Conservation (phyloP, 2,888 invertebrate genomes). For the Crossocerus cetratus region DNA sequence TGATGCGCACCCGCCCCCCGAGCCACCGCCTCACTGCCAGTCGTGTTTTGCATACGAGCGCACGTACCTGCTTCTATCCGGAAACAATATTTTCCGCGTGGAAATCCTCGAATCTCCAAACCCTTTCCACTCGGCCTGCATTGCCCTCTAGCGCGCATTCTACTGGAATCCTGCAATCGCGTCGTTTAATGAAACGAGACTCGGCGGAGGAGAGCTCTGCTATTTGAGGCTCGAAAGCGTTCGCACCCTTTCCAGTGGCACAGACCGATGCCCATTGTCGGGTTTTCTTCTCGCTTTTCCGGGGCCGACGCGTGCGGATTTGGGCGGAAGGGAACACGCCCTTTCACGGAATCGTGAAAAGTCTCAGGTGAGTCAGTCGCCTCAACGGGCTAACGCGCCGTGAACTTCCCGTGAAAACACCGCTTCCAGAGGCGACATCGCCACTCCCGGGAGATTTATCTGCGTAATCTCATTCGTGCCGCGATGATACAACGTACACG, state of each 20-base stretch:
- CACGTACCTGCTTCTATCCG: background rate
- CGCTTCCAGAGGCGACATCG: too few species aligned
- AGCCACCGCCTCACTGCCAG: background rate
- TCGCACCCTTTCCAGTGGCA: background rate
- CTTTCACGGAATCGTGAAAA: conserved; percentile 4
- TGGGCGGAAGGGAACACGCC: conserved; percentile 1
- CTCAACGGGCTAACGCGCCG: background rate
- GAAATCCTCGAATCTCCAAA: background rate
- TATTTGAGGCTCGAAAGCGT: background rate
- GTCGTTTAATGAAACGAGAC: too few species aligned
- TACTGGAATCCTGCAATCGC: too few species aligned
- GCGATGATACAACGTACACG: too few species aligned
- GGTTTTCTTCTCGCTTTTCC: background rate
- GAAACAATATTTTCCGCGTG: background rate
- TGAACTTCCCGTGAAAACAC: background rate
- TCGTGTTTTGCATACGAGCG: background rate
- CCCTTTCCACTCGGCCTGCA: background rate
- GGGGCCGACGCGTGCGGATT: conserved; percentile 24
- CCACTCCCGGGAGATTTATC: too few species aligned
- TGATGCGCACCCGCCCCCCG: background rate
- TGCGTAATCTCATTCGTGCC: too few species aligned
- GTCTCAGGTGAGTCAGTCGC: background rate
- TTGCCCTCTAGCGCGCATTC: background rate
- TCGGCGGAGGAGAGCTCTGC: background rate
- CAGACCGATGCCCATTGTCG: background rate